Conservation (phyloP, 1,140 invertebrate species). For the Heliconius melpomene region DNA sequence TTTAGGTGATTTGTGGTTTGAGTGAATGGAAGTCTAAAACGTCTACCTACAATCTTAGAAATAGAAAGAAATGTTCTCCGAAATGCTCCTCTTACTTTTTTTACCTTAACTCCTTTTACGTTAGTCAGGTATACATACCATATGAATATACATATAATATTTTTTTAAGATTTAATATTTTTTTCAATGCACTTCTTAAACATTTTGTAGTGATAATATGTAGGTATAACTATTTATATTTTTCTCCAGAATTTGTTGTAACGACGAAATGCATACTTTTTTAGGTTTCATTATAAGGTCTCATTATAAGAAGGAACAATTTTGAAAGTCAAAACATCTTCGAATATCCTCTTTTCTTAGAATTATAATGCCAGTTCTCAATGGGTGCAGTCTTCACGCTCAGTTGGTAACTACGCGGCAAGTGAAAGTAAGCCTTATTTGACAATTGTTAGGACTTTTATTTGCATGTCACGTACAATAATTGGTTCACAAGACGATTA, state of each 20-base stretch:
- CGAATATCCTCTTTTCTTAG: not conserved
- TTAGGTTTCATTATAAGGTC: not conserved
- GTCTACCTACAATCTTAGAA: too few species aligned
- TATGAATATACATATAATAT: too few species aligned
- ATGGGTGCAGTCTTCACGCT: slow-evolving; percentile 26
- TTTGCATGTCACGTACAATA: not conserved
- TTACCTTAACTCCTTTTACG: too few species aligned
- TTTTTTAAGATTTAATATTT: too few species aligned
- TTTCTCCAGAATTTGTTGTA: not conserved
- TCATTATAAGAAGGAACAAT: not conserved
- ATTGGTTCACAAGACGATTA: not conserved
- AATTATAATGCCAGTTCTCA: slow-evolving; percentile 14
- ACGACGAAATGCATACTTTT: not conserved
- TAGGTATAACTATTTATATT: too few species aligned
- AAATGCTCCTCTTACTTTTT: too few species aligned
- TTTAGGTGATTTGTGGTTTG: too few species aligned
- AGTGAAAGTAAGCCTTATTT: not conserved
- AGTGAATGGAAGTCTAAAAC: too few species aligned
- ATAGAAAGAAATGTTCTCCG: too few species aligned
- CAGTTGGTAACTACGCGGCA: not conserved
- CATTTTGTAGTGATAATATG: too few species aligned
- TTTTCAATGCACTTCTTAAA: too few species aligned
- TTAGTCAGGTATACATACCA: too few species aligned
- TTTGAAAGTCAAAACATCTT: not conserved
- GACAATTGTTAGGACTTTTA: not conserved